Evolutionary conservation across 2,113 vertebrate genomes (phyloP).

Genomic region (Corapipo altera): DNA sequence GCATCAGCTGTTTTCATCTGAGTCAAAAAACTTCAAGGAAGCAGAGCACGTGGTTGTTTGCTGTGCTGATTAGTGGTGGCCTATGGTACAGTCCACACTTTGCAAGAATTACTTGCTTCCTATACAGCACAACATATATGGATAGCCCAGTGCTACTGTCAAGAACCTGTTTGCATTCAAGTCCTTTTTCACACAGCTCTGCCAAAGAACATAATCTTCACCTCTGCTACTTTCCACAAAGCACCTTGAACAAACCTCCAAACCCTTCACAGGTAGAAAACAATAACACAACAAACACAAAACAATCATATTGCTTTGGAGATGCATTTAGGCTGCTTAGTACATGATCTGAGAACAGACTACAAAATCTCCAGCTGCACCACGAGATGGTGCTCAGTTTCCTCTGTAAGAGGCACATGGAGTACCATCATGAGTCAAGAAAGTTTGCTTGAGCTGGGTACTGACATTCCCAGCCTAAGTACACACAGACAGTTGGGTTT

Average conservation of each 20-base stretch:
- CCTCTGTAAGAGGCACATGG: background rate
- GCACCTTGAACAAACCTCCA: background rate
- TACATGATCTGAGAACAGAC: background rate
- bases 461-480: background rate
- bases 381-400: constrained; percentile 38
- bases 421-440: background rate
- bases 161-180: background rate
- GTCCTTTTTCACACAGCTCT: background rate
- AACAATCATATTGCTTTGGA: background rate
- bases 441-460: background rate
- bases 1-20: background rate
- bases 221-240: background rate
- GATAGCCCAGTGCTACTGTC: background rate
- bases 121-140: rapidly evolving
- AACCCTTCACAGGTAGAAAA: background rate
- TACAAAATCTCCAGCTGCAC: background rate
- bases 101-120: background rate
- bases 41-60: rapidly evolving
- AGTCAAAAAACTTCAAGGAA: background rate
- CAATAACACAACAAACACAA: background rate
- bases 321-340: background rate
- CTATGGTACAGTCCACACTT: background rate
- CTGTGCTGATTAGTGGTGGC: background rate
- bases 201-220: background rate
- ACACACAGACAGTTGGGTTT: background rate